phyloP scores from a whole-genome alignment of 2,797 vertebrate species.

The Fringilla coelebs region DNA sequence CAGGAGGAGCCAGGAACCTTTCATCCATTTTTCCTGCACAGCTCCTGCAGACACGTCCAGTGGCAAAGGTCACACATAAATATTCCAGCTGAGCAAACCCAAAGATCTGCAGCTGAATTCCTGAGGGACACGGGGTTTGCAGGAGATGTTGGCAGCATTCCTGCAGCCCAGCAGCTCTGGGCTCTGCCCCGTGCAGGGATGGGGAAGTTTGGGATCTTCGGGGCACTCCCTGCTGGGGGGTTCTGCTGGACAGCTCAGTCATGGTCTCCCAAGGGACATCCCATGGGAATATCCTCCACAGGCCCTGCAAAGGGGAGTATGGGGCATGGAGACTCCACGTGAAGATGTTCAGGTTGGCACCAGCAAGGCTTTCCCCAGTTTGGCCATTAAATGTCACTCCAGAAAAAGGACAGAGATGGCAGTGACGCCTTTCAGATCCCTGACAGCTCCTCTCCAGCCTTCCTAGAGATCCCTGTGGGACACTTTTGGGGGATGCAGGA shows the following conservation, averaged over 20 bases:
- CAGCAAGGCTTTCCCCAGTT: not conserved
- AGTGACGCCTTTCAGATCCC: not conserved
- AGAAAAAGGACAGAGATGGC: not conserved
- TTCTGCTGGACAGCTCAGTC: not conserved
- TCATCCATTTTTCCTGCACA: not conserved
- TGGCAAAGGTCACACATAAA: slow-evolving; percentile 26
- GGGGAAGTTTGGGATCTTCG: not conserved
- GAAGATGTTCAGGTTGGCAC: too few relatives aligned
- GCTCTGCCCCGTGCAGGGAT: rapidly evolving
- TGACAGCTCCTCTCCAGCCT: not conserved
- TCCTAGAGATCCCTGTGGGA: too few relatives aligned
- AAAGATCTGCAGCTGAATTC: not conserved
- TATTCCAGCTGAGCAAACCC: not conserved
- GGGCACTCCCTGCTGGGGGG: not conserved
- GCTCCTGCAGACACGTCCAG: not conserved
- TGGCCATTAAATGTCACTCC: not conserved
- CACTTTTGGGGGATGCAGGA: not conserved
- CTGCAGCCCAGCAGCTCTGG: not conserved
- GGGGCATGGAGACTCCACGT: too few relatives aligned
- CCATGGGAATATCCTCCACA: not conserved
- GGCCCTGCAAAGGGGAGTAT: not conserved
- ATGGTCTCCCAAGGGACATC: not conserved
- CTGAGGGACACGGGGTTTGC: not conserved
- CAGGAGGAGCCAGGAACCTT: not conserved
- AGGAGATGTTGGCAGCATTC: not conserved